A percentile compares a stretch with the other conserved stretches of the same genome.
Evolutionary conservation across 2,113 vertebrate species (phyloP).

Genomic region (Poeciliopsis retropinna): DNA sequence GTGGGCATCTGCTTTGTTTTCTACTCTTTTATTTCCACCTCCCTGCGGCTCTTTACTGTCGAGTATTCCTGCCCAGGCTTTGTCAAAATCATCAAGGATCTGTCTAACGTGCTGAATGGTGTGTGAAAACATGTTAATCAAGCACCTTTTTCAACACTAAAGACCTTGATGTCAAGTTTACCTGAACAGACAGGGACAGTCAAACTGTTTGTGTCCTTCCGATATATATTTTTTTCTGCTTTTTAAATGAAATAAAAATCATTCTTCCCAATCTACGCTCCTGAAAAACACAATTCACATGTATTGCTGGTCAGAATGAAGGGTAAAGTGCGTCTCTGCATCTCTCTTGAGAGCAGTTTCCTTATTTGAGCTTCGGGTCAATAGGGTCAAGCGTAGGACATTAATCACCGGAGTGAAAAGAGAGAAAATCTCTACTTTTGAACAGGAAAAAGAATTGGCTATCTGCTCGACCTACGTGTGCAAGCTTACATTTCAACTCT

Average conservation of each 20-base stretch:
- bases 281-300: constrained; percentile 25
- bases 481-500: constrained; percentile 46
- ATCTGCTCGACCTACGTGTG: constrained; percentile 50
- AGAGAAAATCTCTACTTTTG: constrained; percentile 6
- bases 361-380: constrained; percentile 60
- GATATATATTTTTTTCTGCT: constrained; percentile 8
- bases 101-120: constrained; percentile 40
- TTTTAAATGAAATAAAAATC: constrained; percentile 17
- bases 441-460: constrained; percentile 31
- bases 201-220: constrained; percentile 18
- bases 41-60: constrained; percentile 27
- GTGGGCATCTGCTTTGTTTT: constrained; percentile 52
- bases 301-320: constrained; percentile 28
- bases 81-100: constrained; percentile 38
- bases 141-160: constrained; percentile 22
- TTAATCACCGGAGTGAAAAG: constrained; percentile 53
- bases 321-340: constrained; percentile 56
- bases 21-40: constrained; percentile 38
- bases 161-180: constrained; percentile 36
- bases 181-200: constrained; percentile 22
- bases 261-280: constrained; percentile 11
- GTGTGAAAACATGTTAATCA: constrained; percentile 39
- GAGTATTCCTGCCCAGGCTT: constrained; percentile 30
- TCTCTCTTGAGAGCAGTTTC: constrained; percentile 49
- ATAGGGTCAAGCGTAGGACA: constrained; percentile 62